Evolutionary conservation across 2,113 vertebrate genomes (phyloP).

Genomic region (Nesoenas mayeri): DNA sequence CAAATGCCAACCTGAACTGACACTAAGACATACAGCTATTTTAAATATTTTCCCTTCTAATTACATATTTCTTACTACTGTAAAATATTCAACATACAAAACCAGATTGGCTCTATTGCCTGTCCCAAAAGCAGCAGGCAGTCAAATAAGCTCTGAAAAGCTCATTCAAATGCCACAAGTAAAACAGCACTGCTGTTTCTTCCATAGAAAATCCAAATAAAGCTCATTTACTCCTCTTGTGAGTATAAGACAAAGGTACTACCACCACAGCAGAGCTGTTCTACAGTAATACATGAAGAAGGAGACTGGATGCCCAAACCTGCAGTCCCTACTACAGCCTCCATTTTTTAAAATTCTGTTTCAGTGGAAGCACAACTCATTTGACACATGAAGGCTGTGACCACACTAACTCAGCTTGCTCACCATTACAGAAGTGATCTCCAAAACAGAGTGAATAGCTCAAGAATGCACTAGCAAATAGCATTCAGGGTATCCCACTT

Average conservation of each 20-base stretch:
- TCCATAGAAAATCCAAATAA: conserved; percentile 30
- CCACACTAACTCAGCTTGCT: neutral
- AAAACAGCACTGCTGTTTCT: conserved; percentile 31
- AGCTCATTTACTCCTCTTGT: conserved; percentile 30
- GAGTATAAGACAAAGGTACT: neutral
- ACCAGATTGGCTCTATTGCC: conserved; percentile 41
- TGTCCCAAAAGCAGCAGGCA: conserved; percentile 58
- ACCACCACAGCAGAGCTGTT: neutral
- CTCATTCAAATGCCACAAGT: conserved; percentile 64
- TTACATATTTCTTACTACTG: conserved; percentile 73
- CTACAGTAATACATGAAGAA: neutral
- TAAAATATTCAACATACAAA: conserved; percentile 60
- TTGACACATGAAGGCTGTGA: neutral
- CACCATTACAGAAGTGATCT: neutral
- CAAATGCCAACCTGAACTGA: conserved; percentile 51
- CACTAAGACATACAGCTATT: conserved; percentile 73
- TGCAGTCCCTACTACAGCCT: neutral
- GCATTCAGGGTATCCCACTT: neutral
- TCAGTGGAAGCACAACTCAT: neutral
- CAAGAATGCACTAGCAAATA: neutral
- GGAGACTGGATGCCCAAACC: neutral
- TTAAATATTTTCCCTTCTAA: conserved; percentile 74
- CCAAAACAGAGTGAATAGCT: neutral
- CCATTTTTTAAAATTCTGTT: neutral
- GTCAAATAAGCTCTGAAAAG: conserved; percentile 53